Conservation (phyloP, 2,888 invertebrate genomes). For the Athripsodes cinereus region DNA sequence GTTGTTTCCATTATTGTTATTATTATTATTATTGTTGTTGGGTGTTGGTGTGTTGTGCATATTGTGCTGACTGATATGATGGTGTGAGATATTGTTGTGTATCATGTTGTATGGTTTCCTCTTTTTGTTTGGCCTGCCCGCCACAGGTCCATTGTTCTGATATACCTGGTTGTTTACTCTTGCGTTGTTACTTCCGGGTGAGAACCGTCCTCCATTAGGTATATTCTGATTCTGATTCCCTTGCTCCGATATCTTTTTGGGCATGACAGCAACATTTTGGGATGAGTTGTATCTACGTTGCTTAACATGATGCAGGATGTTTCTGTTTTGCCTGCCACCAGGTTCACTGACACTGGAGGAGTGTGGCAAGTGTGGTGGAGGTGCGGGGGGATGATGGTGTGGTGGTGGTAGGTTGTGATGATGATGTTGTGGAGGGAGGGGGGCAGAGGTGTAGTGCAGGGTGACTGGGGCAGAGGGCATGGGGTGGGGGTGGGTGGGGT, state of each 20-base stretch:
- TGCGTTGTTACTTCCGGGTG: slow-evolving; percentile 10
- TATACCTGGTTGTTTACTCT: slow-evolving; percentile 14
- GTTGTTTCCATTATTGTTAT: neutral
- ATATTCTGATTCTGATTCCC: neutral
- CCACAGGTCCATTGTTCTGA: slow-evolving; percentile 8
- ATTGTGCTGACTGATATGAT: neutral
- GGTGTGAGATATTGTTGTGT: neutral
- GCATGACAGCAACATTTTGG: slow-evolving; percentile 35
- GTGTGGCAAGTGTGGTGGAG: slow-evolving; percentile 46
- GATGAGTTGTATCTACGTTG: slow-evolving; percentile 37
- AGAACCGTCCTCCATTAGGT: slow-evolving; percentile 16
- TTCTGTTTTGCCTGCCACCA: slow-evolving; percentile 10
- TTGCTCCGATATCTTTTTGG: slow-evolving; percentile 32
- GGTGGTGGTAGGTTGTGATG: slow-evolving; percentile 3
- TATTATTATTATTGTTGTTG: slow-evolving; percentile 1
- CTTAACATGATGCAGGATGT: slow-evolving; percentile 30
- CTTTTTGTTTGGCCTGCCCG: slow-evolving; percentile 19
- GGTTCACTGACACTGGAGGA: slow-evolving; percentile 23
- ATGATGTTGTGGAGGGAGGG: slow-evolving; percentile 30
- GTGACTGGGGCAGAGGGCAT: slow-evolving; percentile 29
- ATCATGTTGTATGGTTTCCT: slow-evolving; percentile 18
- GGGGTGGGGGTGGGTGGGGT: slow-evolving; percentile 47
- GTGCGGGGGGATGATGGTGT: slow-evolving; percentile 27
- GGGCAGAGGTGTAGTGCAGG: neutral
- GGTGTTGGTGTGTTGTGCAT: neutral